Evolutionary conservation across 2,797 vertebrate genomes (phyloP).

Genomic region (Calcarius lapponicus): DNA sequence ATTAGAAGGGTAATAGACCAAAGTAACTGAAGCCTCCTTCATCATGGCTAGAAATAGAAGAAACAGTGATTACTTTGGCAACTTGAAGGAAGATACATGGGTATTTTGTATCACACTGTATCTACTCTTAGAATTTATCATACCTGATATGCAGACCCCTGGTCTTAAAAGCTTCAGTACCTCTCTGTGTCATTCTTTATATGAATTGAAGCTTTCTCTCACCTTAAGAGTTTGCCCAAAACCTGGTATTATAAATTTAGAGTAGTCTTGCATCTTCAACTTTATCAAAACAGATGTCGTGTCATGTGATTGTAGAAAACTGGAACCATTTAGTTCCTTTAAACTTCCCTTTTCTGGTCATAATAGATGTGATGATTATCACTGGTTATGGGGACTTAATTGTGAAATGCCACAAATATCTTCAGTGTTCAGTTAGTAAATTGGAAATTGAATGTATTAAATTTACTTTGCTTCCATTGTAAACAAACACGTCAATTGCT

Average conservation of each 20-base stretch:
- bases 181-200: not conserved
- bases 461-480: not conserved
- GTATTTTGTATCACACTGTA: rapidly evolving
- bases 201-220: not conserved
- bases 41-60: not conserved
- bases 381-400: not conserved
- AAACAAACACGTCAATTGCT: not conserved
- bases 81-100: not conserved
- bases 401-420: not conserved
- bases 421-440: not conserved
- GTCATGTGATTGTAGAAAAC: not conserved
- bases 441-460: not conserved
- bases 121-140: not conserved
- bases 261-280: not conserved
- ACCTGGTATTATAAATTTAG: not conserved
- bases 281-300: not conserved
- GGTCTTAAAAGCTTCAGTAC: not conserved
- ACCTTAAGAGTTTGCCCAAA: not conserved
- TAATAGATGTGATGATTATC: not conserved
- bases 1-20: not conserved
- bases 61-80: not conserved
- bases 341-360: not conserved
- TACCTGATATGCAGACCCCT: not conserved
- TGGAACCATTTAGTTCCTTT: not conserved
- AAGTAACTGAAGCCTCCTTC: not conserved